phyloP scores from a whole-genome alignment of 2,113 vertebrate species.

The Buteo buteo region DNA sequence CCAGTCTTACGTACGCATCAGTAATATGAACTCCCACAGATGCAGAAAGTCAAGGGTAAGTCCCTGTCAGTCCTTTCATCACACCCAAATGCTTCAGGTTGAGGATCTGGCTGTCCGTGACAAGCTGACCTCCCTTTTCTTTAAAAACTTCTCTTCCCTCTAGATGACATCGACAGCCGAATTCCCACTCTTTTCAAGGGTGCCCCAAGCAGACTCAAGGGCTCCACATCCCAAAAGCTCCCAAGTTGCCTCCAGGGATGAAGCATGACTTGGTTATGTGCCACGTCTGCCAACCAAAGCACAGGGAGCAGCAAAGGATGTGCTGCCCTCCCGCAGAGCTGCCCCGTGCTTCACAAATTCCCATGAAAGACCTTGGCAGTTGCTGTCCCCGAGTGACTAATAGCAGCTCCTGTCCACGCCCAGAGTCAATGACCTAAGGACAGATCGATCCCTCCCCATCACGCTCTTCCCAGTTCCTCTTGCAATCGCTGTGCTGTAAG shows the following conservation, averaged over 20 bases:
- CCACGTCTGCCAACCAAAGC: not conserved
- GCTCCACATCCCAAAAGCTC: not conserved
- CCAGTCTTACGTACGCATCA: not conserved
- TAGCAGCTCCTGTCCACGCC: not conserved
- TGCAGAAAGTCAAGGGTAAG: not conserved
- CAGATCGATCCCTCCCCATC: not conserved
- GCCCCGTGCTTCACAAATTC: not conserved
- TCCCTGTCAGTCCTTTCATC: not conserved
- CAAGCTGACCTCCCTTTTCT: not conserved
- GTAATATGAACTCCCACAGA: not conserved
- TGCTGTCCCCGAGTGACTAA: not conserved
- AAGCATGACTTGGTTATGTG: accelerated
- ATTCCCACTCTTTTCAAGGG: not conserved
- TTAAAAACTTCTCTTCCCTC: not conserved
- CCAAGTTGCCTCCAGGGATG: not conserved
- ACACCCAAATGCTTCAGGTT: not conserved
- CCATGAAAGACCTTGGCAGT: not conserved
- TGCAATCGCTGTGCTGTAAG: not conserved
- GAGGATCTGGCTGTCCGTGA: not conserved
- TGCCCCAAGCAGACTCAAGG: not conserved
- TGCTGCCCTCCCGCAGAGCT: not conserved
- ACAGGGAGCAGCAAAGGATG: not conserved
- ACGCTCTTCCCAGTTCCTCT: not conserved
- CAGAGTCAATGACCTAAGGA: not conserved
- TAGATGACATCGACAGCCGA: not conserved